These are phyloP conservation scores for Gyrodactylus bullatarudis DNA, from an alignment of 1,140 invertebrate genomes.

Conservation along the genomic window DNA sequence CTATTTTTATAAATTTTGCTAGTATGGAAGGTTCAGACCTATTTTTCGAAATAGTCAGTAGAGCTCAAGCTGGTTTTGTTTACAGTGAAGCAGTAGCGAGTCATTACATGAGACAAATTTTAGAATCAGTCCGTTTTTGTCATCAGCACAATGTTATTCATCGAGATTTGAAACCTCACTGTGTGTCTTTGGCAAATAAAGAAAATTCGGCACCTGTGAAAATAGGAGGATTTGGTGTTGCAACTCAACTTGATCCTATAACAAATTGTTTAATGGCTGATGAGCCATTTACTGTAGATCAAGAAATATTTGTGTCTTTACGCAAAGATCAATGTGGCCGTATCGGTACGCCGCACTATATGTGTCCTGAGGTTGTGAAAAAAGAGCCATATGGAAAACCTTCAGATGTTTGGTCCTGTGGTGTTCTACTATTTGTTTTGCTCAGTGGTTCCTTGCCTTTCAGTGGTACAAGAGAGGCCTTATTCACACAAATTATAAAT, in stretches of 20 bases:
- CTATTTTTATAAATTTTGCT: conserved; percentile 16
- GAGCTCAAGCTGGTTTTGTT: conserved; percentile 69
- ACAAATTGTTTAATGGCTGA: not conserved
- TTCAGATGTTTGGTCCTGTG: conserved; percentile 76
- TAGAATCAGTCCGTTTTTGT: conserved; percentile 68
- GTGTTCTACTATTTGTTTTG: conserved; percentile 61
- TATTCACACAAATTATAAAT: conserved; percentile 53
- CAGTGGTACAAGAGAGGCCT: conserved; percentile 51
- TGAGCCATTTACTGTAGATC: not conserved
- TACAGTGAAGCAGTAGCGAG: conserved; percentile 78
- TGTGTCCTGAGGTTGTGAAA: conserved; percentile 75
- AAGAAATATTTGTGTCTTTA: not conserved
- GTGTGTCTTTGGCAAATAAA: conserved; percentile 55
- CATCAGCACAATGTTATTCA: conserved; percentile 88
- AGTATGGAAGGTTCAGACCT: conserved; percentile 94
- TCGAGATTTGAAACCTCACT: conserved; percentile 68
- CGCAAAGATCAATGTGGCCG: conserved; percentile 4
- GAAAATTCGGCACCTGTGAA: conserved; percentile 94
- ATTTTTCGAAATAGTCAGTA: conserved; percentile 79
- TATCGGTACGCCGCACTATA: conserved; percentile 71
- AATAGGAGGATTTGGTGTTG: conserved; percentile 77
- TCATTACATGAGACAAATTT: conserved; percentile 45
- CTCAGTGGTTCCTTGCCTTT: conserved; percentile 71
- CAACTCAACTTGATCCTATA: conserved; percentile 34
- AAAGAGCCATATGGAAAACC: conserved; percentile 65